Percentiles rank a stretch among this genome's conserved stretches.
phyloP scores from a whole-genome alignment of 35 echinoderm and acorn worm species.

The Heliocidaris erythrogramma region DNA sequence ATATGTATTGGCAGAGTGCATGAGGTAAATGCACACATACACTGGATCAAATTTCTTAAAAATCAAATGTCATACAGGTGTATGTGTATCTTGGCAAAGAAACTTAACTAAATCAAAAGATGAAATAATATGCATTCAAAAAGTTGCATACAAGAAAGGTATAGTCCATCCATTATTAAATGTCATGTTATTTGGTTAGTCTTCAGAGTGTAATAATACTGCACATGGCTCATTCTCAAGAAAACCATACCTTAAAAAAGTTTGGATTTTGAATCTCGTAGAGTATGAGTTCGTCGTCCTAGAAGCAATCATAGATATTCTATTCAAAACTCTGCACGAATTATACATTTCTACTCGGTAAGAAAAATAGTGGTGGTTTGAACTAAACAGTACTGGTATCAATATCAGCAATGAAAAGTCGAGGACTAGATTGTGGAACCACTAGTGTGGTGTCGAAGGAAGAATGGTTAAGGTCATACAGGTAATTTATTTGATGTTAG shows the following conservation, averaged over 20 bases:
- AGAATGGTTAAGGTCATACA: neutral
- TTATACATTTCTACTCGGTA: too few relatives aligned
- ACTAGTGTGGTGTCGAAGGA: neutral
- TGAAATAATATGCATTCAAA: too few relatives aligned
- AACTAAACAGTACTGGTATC: neutral
- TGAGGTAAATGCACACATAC: too few relatives aligned
- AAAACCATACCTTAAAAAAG: conserved; percentile 18
- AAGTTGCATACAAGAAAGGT: too few relatives aligned
- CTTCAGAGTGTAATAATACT: neutral
- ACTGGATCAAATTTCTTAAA: too few relatives aligned
- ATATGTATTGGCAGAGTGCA: too few relatives aligned
- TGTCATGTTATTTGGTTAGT: neutral
- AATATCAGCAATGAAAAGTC: neutral
- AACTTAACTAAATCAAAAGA: too few relatives aligned
- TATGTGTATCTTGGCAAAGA: too few relatives aligned
- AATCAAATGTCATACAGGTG: too few relatives aligned
- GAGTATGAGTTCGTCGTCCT: conserved; percentile 32
- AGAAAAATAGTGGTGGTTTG: too few relatives aligned
- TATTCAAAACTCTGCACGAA: too few relatives aligned
- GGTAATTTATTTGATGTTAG: neutral
- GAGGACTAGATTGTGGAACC: neutral
- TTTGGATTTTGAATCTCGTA: conserved; percentile 42
- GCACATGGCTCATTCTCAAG: neutral
- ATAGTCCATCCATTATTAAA: too few relatives aligned
- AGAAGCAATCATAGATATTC: neutral